Evolutionary conservation across 2,888 invertebrate genomes (phyloP).

Genomic region (Oligia latruncula): DNA sequence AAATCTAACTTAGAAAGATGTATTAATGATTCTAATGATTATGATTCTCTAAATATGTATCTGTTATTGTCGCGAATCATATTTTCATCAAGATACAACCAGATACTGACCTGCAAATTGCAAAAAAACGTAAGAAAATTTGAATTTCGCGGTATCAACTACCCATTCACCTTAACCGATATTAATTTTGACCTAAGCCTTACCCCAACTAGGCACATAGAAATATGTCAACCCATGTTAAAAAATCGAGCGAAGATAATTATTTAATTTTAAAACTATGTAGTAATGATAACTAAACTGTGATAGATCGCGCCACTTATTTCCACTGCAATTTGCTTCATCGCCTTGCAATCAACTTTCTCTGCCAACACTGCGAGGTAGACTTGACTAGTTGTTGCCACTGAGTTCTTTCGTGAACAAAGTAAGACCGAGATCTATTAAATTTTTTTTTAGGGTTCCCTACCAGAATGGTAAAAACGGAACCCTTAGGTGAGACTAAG

Average conservation of each 20-base stretch:
- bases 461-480: too few species aligned
- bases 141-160: too few species aligned
- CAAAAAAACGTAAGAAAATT: too few species aligned
- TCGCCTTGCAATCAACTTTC: conserved; percentile 52
- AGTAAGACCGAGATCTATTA: neutral
- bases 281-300: conserved; percentile 52
- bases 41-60: too few species aligned
- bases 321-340: conserved; percentile 48
- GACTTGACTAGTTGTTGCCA: neutral
- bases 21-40: too few species aligned
- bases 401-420: neutral
- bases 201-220: neutral
- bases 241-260: conserved; percentile 22
- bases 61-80: too few species aligned
- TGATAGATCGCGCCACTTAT: conserved; percentile 51
- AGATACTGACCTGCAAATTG: too few species aligned
- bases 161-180: too few species aligned
- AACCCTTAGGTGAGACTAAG: too few species aligned
- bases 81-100: too few species aligned
- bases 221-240: neutral
- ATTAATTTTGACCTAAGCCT: neutral
- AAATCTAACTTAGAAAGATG: too few species aligned
- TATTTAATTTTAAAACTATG: conserved; percentile 51
- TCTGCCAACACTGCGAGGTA: conserved; percentile 19
- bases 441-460: too few species aligned